Evolutionary conservation across 2,797 vertebrate genomes (phyloP), one percentile per base, ranked within the genome.

Genomic region (Sternotherus odoratus): DNA sequence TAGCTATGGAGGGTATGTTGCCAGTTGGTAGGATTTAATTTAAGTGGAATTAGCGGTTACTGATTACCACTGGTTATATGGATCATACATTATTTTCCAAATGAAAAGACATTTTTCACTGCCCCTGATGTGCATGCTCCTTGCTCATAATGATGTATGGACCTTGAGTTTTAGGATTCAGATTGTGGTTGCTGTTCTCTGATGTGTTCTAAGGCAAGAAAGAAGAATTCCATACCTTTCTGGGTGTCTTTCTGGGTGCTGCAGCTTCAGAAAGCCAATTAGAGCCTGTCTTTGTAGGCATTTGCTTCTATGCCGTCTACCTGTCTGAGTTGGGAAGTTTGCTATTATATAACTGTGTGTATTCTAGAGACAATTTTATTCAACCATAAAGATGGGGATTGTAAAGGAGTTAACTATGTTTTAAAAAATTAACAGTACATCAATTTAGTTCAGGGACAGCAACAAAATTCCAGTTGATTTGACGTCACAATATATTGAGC

Each of bases 131-230:
- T 43, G 26, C 8, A 48, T 80, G 81, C 82, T 48, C 9, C 39
- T 80, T 0, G 0, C 15, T 72, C 0, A 0, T 57, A 51, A 26
- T 3, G 2, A 28, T 36, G 16, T 5, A 1, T 0, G 6, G 0
- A 0, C 54, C 21, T 36, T 77, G 78, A 0, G 0, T 28, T 69
- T 53, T 77, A 28, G 57, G 46, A 5, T 72, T 53, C 10, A 26
- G 46, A 7, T 28, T 39, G 75, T 66, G 63, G 19, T 69, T 79
- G 39, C 12, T 48, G 24, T 17, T 5, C 9, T 72, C 24, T 43
- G 19, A 33, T 13, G 30, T 12, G n/a, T 23, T 28, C 16, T 13
- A 69, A 86, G 46, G 53, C 60, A 48, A 26, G 77, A 54, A 49
- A 4, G 8, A 36, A 4, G 11, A 36, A 3, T 17, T 16, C 53